These are phyloP conservation scores for Antechinus flavipes DNA, from an alignment of 2,113 vertebrate genomes.

Conservation along the genomic window DNA sequence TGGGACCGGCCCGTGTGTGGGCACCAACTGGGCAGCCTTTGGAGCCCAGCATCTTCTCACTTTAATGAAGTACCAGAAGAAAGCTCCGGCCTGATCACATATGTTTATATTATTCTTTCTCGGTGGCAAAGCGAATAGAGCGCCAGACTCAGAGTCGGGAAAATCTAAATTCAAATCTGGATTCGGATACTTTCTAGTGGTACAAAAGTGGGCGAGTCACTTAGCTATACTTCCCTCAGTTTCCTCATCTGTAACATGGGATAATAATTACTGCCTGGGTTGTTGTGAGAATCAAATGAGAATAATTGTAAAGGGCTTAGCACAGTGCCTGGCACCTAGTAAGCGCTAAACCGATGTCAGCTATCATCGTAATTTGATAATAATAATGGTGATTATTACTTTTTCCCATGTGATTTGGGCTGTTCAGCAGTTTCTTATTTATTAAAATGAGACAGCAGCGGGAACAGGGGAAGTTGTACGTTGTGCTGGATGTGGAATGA, in stretches of 20 bases:
- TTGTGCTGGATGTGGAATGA: not conserved
- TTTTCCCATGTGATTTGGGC: not conserved
- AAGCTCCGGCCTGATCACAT: not conserved
- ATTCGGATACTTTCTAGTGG: not conserved
- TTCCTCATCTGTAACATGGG: not conserved
- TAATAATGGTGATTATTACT: too few relatives aligned
- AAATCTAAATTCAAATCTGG: not conserved
- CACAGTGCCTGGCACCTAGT: too few relatives aligned
- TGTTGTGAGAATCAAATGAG: not conserved
- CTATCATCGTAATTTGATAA: too few relatives aligned
- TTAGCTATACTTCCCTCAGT: not conserved
- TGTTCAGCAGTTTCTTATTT: not conserved
- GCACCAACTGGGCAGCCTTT: not conserved
- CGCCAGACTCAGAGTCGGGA: fast-evolving
- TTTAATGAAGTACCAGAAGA: not conserved
- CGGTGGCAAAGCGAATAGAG: not conserved
- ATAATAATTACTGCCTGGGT: not conserved
- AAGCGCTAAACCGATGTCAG: too few relatives aligned
- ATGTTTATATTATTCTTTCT: not conserved
- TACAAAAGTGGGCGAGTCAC: not conserved
- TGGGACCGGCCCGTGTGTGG: not conserved
- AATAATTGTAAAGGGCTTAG: not conserved
- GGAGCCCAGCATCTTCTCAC: not conserved
- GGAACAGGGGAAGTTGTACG: not conserved
- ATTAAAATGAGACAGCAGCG: not conserved